Evolutionary conservation across 2,888 invertebrate genomes (phyloP).

Genomic region (Zelleria hepariella): DNA sequence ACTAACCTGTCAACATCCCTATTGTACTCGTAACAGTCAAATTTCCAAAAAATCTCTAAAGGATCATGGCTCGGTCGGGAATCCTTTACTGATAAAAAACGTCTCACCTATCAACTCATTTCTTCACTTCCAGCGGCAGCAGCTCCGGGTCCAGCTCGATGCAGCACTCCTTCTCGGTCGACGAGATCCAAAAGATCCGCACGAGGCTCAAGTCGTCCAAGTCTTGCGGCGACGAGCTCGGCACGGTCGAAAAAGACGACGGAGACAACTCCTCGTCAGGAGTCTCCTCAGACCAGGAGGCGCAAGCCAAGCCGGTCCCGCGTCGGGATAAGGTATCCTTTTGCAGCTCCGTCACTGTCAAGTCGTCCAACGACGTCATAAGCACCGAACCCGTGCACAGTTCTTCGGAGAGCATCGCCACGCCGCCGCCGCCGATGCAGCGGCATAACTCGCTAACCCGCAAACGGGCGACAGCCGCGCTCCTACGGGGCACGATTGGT

Average conservation of each 20-base stretch:
- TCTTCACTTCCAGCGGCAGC: constrained; percentile 73
- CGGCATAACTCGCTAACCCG: constrained; percentile 75
- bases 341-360: constrained; percentile 64
- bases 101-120: no score
- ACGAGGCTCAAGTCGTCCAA: constrained; percentile 88
- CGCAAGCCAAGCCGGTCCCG: constrained; percentile 40
- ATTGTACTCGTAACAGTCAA: no score
- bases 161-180: constrained; percentile 89
- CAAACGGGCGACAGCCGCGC: constrained; percentile 72
- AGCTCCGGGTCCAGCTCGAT: constrained; percentile 82
- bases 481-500: constrained; percentile 52
- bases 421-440: constrained; percentile 58
- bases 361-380: constrained; percentile 66
- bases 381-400: constrained; percentile 68
- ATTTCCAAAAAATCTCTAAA: no score
- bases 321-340: constrained; percentile 63
- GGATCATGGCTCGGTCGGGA: no score
- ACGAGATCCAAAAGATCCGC: constrained; percentile 90
- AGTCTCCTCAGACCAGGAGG: constrained; percentile 87
- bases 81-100: no score
- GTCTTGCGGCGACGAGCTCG: constrained; percentile 88
- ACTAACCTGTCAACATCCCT: no score
- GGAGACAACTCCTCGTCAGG: constrained; percentile 92
- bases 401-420: constrained; percentile 57
- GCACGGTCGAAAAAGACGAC: constrained; percentile 75